Evolutionary conservation across 2,888 invertebrate species (phyloP).

Genomic region (Phalangium opilio): DNA sequence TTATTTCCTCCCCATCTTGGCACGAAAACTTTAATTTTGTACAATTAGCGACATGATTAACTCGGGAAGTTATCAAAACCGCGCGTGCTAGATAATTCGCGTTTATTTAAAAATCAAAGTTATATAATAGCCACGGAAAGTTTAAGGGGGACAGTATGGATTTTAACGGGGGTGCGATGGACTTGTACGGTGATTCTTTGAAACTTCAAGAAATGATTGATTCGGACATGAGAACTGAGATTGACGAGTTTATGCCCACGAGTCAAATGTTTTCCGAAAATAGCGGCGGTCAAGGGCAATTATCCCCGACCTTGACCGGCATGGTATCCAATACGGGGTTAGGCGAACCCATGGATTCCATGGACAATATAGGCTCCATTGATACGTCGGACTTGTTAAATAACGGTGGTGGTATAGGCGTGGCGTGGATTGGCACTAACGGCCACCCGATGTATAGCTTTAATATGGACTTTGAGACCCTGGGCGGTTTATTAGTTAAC

Average conservation of each 20-base stretch:
- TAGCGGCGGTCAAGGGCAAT: slow-evolving; percentile 29
- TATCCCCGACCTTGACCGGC: slow-evolving; percentile 32
- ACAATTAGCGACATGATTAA: no score
- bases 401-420: slow-evolving; percentile 6
- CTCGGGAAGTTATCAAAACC: no score
- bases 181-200: slow-evolving; percentile 15
- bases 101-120: no score
- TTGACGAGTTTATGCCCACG: slow-evolving; percentile 54
- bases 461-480: slow-evolving; percentile 11
- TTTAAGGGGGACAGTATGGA: no score
- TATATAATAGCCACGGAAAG: no score
- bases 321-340: not conserved
- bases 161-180: slow-evolving; percentile 8
- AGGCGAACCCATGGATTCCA: slow-evolving; percentile 42
- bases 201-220: slow-evolving; percentile 72
- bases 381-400: slow-evolving; percentile 1
- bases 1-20: no score
- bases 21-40: no score
- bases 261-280: slow-evolving; percentile 7
- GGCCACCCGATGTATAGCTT: slow-evolving; percentile 8
- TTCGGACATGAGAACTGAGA: slow-evolving; percentile 72
- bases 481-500: slow-evolving; percentile 14
- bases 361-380: slow-evolving; percentile 36
- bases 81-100: no score
- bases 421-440: slow-evolving; percentile 3